Conservation (phyloP, 1,140 invertebrate genomes). For the Tribolium madens region DNA sequence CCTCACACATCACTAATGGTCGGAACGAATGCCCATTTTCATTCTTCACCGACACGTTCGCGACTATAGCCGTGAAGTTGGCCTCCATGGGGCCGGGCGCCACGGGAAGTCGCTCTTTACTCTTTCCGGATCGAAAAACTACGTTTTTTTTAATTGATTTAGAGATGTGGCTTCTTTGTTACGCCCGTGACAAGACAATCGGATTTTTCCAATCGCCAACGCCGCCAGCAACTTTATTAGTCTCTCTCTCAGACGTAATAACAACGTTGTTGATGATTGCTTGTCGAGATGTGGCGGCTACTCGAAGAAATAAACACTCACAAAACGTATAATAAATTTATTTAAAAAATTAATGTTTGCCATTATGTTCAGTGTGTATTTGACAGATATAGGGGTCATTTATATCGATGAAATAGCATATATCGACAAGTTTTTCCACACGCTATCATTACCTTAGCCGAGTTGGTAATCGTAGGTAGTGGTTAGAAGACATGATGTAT, state of each 20-base stretch:
- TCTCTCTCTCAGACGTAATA: neutral
- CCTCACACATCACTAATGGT: conserved; percentile 45
- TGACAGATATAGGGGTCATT: conserved; percentile 31
- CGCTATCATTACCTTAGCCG: conserved; percentile 27
- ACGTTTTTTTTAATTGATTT: too few species aligned
- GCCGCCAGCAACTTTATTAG: conserved; percentile 7
- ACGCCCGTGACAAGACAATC: conserved; percentile 11
- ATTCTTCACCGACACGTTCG: conserved; percentile 32
- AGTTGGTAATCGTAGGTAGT: conserved; percentile 28
- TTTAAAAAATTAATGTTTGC: conserved; percentile 18
- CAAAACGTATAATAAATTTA: conserved; percentile 6
- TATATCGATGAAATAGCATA: conserved; percentile 34
- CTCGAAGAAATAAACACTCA: neutral
- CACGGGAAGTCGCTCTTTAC: neutral
- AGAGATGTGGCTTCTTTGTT: neutral
- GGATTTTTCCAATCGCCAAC: conserved; percentile 8
- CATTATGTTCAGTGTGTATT: conserved; percentile 8
- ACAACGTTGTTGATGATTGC: conserved; percentile 9
- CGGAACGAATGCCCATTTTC: conserved; percentile 43
- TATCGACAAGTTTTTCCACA: conserved; percentile 34
- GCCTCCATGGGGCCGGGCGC: neutral
- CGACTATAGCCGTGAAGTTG: conserved; percentile 2
- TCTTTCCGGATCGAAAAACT: too few species aligned
- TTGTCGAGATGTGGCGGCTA: neutral
- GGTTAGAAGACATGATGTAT: conserved; percentile 24